Evolutionary conservation across 2,888 invertebrate genomes (phyloP).

Genomic region (Lysandra bellargus): DNA sequence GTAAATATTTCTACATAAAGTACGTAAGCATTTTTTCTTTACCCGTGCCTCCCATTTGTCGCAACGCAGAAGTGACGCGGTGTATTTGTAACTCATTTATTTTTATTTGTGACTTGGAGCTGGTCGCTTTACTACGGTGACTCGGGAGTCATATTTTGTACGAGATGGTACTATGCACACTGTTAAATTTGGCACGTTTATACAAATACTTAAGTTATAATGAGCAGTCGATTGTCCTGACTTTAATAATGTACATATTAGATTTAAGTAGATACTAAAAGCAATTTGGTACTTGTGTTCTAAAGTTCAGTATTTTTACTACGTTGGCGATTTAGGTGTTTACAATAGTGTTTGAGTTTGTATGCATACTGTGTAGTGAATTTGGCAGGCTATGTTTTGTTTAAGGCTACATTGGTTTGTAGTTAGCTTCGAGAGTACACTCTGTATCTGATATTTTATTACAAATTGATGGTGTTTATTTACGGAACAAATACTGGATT

Average conservation of each 20-base stretch:
- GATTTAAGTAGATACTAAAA: slow-evolving; percentile 60
- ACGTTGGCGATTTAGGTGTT: slow-evolving; percentile 63
- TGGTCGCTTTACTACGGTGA: not conserved
- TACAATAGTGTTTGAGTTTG: slow-evolving; percentile 54
- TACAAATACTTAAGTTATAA: slow-evolving; percentile 59
- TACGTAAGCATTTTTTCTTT: slow-evolving; percentile 11
- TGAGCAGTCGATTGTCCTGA: slow-evolving; percentile 74
- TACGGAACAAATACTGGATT: slow-evolving; percentile 43
- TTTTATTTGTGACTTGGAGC: slow-evolving; percentile 17
- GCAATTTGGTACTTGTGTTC: slow-evolving; percentile 65
- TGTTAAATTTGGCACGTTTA: slow-evolving; percentile 28
- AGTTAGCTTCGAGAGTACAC: slow-evolving; percentile 39
- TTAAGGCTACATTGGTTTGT: slow-evolving; percentile 43
- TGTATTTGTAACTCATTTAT: not conserved
- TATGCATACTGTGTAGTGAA: slow-evolving; percentile 65
- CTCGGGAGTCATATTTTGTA: not conserved
- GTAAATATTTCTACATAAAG: slow-evolving; percentile 23
- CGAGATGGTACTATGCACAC: slow-evolving; percentile 8
- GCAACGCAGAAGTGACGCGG: not conserved
- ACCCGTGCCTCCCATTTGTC: not conserved
- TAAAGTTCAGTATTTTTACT: slow-evolving; percentile 70
- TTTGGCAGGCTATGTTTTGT: slow-evolving; percentile 50
- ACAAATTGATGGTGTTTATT: slow-evolving; percentile 41
- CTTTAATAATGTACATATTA: slow-evolving; percentile 69
- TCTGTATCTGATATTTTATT: slow-evolving; percentile 39